Evolutionary conservation across 1,140 invertebrate genomes (phyloP), one percentile per base, ranked within the genome.

Genomic region (Stenopsyche tienmushanensis): DNA sequence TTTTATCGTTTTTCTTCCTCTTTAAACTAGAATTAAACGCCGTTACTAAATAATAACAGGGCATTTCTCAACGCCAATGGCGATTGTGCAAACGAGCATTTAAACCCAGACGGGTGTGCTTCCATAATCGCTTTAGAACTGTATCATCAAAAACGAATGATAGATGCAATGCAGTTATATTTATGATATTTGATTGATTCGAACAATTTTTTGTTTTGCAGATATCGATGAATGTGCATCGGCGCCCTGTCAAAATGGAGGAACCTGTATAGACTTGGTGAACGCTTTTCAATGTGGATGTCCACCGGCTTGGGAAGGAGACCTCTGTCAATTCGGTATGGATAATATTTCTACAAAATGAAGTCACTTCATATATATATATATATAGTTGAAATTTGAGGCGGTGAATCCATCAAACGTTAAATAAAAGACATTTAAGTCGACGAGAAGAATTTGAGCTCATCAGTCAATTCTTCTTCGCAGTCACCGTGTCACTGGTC

Each of bases 141-240:
- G 44, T 47, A 20, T 34, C 29, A 34, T 13, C 29, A 34, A n/a
- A n/a, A n/a, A n/a, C n/a, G n/a, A n/a, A n/a, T n/a, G n/a, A n/a
- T n/a, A n/a, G n/a, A n/a, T n/a, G n/a, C n/a, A n/a, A n/a, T n/a
- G n/a, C n/a, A n/a, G n/a, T n/a, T n/a, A n/a, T n/a, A n/a, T n/a
- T n/a, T n/a, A n/a, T n/a, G n/a, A n/a, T n/a, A n/a, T n/a, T n/a
- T n/a, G n/a, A n/a, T n/a, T 18, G 44, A 18, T 45, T n/a, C 5
- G 5, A 45, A 50, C 15, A 21, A 50, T 5, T 64, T 70, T 71
- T 74, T 75, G 72, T 73, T 52, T 78, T 76, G 34, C 76, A 84
- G 88, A 91, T 76, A 86, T 96, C 67, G 90, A 94, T 76, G 92
- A 96, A 75, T 96, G 93, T 73, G 84, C 84, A 20, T 90, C 87